These are phyloP conservation scores for Cyanoramphus novaezelandiae DNA, from an alignment of 2,113 vertebrate species.

Conservation along the genomic window DNA sequence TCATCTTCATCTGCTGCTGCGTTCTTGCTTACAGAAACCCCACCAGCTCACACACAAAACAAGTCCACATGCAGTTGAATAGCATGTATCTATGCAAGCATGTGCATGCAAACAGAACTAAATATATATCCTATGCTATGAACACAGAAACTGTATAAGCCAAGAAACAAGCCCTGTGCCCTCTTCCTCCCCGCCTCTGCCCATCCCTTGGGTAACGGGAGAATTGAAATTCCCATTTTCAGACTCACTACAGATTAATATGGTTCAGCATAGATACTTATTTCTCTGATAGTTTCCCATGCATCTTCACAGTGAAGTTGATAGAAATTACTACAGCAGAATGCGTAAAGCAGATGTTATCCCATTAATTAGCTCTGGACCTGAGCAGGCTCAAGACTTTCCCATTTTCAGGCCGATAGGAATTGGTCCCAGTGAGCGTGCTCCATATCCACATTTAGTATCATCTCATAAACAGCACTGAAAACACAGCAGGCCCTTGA, in stretches of 20 bases:
- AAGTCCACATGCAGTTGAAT: not conserved
- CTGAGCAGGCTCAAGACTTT: constrained; percentile 75
- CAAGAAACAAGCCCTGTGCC: not conserved
- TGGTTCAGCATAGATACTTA: constrained; percentile 71
- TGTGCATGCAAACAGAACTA: not conserved
- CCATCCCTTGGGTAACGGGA: constrained; percentile 25
- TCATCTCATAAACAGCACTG: constrained; percentile 83
- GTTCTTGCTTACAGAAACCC: not conserved
- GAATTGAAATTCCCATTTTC: constrained; percentile 53
- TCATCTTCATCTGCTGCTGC: not conserved
- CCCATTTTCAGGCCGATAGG: constrained; percentile 80
- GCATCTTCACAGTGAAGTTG: constrained; percentile 74
- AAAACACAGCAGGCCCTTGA: constrained; percentile 82
- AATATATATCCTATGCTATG: not conserved
- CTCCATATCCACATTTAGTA: constrained; percentile 82
- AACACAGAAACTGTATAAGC: not conserved
- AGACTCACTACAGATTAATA: constrained; percentile 65
- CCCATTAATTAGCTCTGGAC: constrained; percentile 86
- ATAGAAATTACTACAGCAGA: constrained; percentile 76
- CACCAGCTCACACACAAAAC: not conserved
- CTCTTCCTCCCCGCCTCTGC: not conserved
- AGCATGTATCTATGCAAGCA: not conserved
- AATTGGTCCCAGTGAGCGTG: constrained; percentile 84
- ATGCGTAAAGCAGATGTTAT: constrained; percentile 83
- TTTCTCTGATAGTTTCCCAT: constrained; percentile 74